Conservation (phyloP, 2,113 vertebrate genomes). For the Lota lota region DNA sequence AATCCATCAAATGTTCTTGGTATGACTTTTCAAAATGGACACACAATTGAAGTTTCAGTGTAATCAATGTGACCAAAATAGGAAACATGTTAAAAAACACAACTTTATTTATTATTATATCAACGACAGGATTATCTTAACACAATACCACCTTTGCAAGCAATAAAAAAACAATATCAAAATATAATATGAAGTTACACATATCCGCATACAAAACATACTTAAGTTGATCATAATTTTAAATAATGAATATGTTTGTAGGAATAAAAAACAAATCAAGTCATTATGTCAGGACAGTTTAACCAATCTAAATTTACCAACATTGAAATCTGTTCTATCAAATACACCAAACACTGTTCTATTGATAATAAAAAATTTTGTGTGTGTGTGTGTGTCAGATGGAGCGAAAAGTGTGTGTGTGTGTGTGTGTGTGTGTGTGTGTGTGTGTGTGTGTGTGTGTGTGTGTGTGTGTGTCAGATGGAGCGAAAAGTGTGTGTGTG, state of each 20-base stretch:
- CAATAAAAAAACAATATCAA: conserved; percentile 42
- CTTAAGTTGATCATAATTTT: conserved; percentile 60
- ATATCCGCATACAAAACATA: conserved; percentile 57
- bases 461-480: background rate
- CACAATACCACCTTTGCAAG: conserved; percentile 60
- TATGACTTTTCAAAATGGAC: background rate
- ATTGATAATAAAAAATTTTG: conserved; percentile 38
- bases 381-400: background rate
- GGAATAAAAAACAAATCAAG: conserved; percentile 48
- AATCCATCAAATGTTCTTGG: background rate
- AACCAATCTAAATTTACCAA: conserved; percentile 52
- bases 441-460: background rate
- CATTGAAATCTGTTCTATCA: conserved; percentile 29
- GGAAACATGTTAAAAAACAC: conserved; percentile 39
- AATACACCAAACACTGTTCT: conserved; percentile 31
- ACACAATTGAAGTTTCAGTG: background rate
- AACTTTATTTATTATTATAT: conserved; percentile 63
- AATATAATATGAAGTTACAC: conserved; percentile 65
- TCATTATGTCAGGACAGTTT: conserved; percentile 53
- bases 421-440: conserved; percentile 5
- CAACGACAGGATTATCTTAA: conserved; percentile 59
- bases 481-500: background rate
- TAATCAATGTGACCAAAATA: background rate
- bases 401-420: background rate
- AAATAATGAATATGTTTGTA: conserved; percentile 72